Percentiles rank a stretch among this genome's conserved stretches.
phyloP scores from a whole-genome alignment of 1,140 invertebrate genomes.

The Drosophila seguyi region DNA sequence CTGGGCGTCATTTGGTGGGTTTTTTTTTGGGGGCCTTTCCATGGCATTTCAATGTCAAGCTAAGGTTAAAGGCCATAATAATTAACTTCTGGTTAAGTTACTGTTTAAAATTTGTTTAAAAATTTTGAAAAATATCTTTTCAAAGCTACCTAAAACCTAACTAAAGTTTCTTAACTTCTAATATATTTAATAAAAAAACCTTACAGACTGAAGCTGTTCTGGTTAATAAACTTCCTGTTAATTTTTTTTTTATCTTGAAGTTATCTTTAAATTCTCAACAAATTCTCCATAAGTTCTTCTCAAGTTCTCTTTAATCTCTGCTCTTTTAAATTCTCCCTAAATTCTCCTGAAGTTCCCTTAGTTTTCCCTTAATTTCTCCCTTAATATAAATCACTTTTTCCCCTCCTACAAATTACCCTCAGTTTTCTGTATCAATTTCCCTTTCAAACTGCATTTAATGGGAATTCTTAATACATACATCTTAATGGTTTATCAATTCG shows the following conservation, averaged over 20 bases:
- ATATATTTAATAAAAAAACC: background rate
- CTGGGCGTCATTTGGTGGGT: background rate
- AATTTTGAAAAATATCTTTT: background rate
- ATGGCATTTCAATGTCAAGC: slow-evolving; percentile 54
- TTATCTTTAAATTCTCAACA: no score
- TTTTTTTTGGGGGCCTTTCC: background rate
- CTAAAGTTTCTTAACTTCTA: background rate
- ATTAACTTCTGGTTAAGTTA: slow-evolving; percentile 35
- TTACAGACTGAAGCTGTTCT: background rate
- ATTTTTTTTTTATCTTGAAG: background rate
- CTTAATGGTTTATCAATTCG: slow-evolving; percentile 16
- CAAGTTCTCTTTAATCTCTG: background rate
- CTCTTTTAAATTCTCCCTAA: background rate
- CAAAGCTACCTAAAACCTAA: background rate
- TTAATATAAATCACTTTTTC: background rate
- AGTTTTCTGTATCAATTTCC: background rate
- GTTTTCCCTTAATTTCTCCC: background rate
- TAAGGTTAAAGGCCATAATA: background rate
- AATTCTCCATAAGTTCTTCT: background rate
- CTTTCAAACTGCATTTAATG: background rate
- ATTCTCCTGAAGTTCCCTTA: background rate
- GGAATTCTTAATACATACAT: background rate
- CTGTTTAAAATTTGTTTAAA: background rate
- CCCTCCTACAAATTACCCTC: background rate
- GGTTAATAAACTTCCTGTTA: background rate